These are phyloP conservation scores for Dolichopus griseipennis DNA, from an alignment of 2,888 invertebrate species.

Conservation along the genomic window DNA sequence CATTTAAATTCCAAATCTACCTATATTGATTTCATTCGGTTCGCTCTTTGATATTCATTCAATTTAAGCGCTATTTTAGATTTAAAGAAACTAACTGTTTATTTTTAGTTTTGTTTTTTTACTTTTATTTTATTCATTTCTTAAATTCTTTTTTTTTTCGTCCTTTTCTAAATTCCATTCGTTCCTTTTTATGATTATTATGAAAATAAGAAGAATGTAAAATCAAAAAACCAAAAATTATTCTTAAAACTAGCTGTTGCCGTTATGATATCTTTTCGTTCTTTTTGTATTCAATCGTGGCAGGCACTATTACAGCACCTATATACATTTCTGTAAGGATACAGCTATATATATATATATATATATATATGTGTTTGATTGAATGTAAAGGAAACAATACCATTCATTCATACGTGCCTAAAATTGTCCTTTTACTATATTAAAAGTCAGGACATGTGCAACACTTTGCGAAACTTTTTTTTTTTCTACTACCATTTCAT, in stretches of 20 bases:
- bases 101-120: no score
- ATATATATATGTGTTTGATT: no score
- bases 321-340: background rate
- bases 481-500: background rate
- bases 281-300: background rate
- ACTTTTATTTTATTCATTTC: no score
- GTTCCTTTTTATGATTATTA: background rate
- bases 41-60: no score
- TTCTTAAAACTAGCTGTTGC: background rate
- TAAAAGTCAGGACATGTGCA: conserved; percentile 10
- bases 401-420: background rate
- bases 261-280: background rate
- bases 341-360: no score
- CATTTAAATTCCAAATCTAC: no score
- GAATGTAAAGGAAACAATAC: background rate
- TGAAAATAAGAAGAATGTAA: background rate
- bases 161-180: background rate
- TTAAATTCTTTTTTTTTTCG: no score
- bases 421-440: conserved; percentile 4
- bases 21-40: no score
- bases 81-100: no score
- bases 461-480: conserved; percentile 1
- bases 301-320: background rate
- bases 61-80: no score
- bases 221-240: background rate